Evolutionary conservation across 2,797 vertebrate genomes (phyloP).

Genomic region (Oreonectes daqikongensis): DNA sequence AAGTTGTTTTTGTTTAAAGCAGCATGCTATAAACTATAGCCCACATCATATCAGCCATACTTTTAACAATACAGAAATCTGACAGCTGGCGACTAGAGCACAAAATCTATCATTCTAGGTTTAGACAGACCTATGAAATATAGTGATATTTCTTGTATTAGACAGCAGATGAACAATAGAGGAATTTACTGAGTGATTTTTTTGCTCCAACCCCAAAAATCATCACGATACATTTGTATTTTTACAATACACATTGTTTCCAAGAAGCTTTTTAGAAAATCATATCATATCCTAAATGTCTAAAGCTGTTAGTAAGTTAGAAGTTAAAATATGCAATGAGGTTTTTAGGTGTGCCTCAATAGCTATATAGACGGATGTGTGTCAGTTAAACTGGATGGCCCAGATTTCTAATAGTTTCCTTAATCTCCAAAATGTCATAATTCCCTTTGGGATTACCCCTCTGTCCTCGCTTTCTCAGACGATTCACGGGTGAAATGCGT

Average conservation of each 20-base stretch:
- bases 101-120: neutral
- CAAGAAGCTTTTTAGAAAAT: neutral
- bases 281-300: neutral
- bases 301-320: neutral
- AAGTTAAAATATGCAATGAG: neutral
- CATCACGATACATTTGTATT: no score
- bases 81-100: neutral
- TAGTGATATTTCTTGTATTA: no score
- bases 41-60: neutral
- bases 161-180: no score
- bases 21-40: neutral
- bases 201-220: no score
- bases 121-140: neutral
- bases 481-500: slow-evolving; percentile 4
- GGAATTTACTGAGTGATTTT: no score
- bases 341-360: neutral
- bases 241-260: neutral
- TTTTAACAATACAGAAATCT: neutral
- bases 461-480: neutral
- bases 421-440: slow-evolving; percentile 38
- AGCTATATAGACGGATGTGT: neutral
- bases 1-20: no score
- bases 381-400: neutral
- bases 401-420: slow-evolving; percentile 22
- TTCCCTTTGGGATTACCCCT: slow-evolving; percentile 23